phyloP scores from a whole-genome alignment of 2,113 vertebrate genomes.

The Hemichromis elongatus region DNA sequence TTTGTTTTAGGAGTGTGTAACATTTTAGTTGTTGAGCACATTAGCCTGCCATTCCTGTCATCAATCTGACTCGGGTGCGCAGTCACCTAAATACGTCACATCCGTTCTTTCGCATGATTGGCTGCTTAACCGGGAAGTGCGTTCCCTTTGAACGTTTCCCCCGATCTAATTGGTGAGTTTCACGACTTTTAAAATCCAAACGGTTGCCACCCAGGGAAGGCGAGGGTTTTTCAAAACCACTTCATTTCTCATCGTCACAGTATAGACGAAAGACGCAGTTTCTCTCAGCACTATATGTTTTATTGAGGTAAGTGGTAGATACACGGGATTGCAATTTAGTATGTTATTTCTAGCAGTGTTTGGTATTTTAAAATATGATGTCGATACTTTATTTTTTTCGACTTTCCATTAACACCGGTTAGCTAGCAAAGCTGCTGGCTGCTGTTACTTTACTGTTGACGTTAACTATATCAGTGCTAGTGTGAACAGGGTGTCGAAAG shows the following conservation, averaged over 20 bases:
- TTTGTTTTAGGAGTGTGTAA: not conserved
- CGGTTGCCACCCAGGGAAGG: not conserved
- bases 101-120: slow-evolving; percentile 36
- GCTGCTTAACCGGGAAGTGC: slow-evolving; percentile 29
- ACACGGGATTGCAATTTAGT: not conserved
- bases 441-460: not conserved
- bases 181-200: slow-evolving; percentile 70
- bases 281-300: not conserved
- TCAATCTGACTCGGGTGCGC: not conserved
- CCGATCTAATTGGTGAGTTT: slow-evolving; percentile 57
- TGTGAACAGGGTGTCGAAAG: not conserved
- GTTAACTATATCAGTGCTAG: no score
- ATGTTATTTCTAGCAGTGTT: accelerated
- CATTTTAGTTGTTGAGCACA: not conserved
- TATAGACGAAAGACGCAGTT: not conserved
- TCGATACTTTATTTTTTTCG: not conserved
- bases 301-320: slow-evolving; percentile 34
- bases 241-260: accelerated
- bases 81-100: not conserved
- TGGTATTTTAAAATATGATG: not conserved
- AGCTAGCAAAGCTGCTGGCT: not conserved
- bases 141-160: slow-evolving; percentile 1
- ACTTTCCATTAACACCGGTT: not conserved
- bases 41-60: not conserved
- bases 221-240: slow-evolving; percentile 1